A percentile compares a stretch with the other conserved stretches of the same genome.
These are phyloP conservation scores for Phasia obesa DNA, from an alignment of 2,888 invertebrate genomes.

Conservation along the genomic window DNA sequence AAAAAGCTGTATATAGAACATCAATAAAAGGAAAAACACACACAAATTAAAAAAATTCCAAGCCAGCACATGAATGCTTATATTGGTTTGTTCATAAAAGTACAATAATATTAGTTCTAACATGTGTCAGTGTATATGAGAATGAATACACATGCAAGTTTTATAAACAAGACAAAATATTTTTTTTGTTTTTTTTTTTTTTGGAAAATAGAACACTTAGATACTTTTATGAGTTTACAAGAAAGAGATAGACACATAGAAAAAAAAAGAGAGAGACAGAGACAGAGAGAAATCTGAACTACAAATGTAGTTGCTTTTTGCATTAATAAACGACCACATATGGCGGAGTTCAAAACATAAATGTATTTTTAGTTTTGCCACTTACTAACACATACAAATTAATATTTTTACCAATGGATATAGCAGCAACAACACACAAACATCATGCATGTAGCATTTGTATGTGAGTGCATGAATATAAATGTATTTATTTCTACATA, in stretches of 20 bases:
- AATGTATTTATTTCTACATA: background rate
- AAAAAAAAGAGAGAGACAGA: background rate
- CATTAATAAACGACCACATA: conserved; percentile 50
- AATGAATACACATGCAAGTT: conserved; percentile 1
- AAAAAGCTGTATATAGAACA: conserved; percentile 28
- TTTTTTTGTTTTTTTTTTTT: background rate
- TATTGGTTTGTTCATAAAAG: background rate
- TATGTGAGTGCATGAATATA: background rate
- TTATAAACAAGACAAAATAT: conserved; percentile 36
- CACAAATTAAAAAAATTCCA: conserved; percentile 19
- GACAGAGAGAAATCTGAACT: conserved; percentile 58
- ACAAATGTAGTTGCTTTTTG: background rate
- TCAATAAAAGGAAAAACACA: conserved; percentile 52
- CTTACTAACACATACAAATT: conserved; percentile 55
- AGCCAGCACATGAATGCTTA: background rate
- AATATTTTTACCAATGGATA: background rate
- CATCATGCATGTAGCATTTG: conserved; percentile 27
- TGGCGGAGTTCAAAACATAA: conserved; percentile 42
- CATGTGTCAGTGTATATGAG: conserved; percentile 7
- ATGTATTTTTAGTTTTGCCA: background rate
- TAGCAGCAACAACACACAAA: conserved; percentile 27
- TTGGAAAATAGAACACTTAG: conserved; percentile 62
- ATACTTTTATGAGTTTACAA: conserved; percentile 16
- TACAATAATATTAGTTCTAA: conserved; percentile 31
- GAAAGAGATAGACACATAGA: conserved; percentile 15